Conservation (phyloP, 2,797 vertebrate genomes). For the Smutsia temminckii region DNA sequence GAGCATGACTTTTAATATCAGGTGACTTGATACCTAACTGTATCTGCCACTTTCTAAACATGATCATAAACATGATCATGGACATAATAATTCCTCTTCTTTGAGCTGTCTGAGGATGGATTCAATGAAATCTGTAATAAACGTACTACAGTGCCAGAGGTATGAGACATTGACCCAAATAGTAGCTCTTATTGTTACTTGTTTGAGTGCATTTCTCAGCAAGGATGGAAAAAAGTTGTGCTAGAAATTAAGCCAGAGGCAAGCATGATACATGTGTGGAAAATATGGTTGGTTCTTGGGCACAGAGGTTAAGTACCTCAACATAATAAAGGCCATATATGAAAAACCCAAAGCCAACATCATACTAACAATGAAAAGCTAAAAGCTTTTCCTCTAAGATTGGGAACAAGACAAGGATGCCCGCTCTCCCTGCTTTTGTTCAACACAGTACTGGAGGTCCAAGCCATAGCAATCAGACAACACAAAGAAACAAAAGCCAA, state of each 20-base stretch:
- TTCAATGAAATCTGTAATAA: neutral
- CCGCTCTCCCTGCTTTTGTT: no score
- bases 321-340: no score
- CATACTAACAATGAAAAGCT: no score
- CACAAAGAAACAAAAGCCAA: no score
- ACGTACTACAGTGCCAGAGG: neutral
- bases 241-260: neutral
- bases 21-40: neutral
- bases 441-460: no score
- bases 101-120: neutral
- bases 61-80: neutral
- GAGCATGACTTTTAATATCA: neutral
- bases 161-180: neutral
- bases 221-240: neutral
- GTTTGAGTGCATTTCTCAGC: slow-evolving; percentile 28
- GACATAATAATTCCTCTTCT: neutral
- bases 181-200: neutral
- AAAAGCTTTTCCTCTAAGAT: no score
- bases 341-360: no score
- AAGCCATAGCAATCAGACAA: no score
- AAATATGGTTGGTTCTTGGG: neutral
- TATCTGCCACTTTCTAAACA: neutral
- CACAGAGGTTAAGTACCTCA: no score
- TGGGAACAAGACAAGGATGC: no score
- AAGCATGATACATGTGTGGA: neutral